These are phyloP conservation scores for Atractosteus spatula DNA, from an alignment of 2,113 vertebrate genomes.

Conservation along the genomic window DNA sequence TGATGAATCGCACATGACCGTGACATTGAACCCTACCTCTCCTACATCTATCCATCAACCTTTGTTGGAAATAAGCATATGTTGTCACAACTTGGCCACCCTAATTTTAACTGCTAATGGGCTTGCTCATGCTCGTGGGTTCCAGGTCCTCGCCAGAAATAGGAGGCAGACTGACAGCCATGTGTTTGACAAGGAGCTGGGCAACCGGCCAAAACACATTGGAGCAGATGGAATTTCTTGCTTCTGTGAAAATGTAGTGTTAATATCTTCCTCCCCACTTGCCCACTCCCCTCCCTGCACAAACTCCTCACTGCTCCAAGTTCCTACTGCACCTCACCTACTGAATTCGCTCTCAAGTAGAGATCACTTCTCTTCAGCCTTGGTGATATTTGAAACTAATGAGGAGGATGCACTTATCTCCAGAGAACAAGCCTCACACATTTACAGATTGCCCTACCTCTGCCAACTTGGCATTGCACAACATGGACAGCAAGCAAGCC, in stretches of 20 bases:
- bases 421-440: conserved; percentile 69
- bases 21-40: conserved; percentile 47
- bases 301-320: conserved; percentile 45
- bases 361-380: conserved; percentile 58
- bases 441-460: conserved; percentile 57
- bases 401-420: conserved; percentile 63
- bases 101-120: conserved; percentile 78
- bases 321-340: conserved; percentile 13
- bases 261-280: conserved; percentile 66
- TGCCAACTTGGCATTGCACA: conserved; percentile 65
- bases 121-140: conserved; percentile 57
- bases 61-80: conserved; percentile 64
- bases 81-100: conserved; percentile 62
- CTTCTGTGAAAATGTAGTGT: conserved; percentile 72
- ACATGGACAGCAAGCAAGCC: conserved; percentile 69
- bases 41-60: conserved; percentile 48
- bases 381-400: conserved; percentile 75
- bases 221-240: conserved; percentile 81
- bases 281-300: conserved; percentile 6
- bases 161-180: conserved; percentile 73
- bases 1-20: conserved; percentile 43
- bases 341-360: conserved; percentile 55
- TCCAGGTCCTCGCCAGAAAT: conserved; percentile 75
- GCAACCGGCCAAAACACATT: conserved; percentile 72
- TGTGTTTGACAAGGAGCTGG: conserved; percentile 70